phyloP scores from a whole-genome alignment of 2,113 vertebrate species.

The Grantiella picta region DNA sequence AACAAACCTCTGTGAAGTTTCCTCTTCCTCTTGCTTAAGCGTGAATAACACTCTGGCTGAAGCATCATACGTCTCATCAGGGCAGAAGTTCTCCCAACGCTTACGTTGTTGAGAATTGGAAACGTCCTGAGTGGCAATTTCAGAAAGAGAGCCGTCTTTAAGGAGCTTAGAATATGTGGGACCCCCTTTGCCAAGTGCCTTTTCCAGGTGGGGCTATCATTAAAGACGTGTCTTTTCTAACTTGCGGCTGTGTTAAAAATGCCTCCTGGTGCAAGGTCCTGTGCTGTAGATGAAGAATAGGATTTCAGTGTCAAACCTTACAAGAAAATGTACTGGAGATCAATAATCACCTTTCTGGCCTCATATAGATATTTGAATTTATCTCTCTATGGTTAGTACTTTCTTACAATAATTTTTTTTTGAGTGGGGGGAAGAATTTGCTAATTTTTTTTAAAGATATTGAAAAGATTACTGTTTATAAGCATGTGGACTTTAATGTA shows the following conservation, averaged over 20 bases:
- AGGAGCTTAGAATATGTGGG: neutral
- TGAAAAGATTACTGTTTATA: neutral
- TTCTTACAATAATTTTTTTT: neutral
- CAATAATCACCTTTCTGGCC: neutral
- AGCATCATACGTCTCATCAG: neutral
- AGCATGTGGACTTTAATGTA: neutral
- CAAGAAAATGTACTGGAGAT: neutral
- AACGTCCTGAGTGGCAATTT: neutral
- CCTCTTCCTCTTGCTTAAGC: neutral
- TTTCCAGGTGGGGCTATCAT: neutral
- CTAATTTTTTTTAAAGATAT: neutral
- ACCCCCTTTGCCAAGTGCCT: neutral
- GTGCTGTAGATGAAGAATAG: neutral
- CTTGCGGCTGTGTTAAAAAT: neutral
- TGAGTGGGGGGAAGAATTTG: fast-evolving
- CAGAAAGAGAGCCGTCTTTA: neutral
- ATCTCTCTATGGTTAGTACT: neutral
- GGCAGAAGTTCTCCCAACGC: neutral
- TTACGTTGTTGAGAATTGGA: neutral
- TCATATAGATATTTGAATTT: neutral
- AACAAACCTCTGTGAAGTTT: neutral
- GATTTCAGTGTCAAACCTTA: neutral
- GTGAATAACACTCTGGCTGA: neutral
- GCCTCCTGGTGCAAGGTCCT: neutral
- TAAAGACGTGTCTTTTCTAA: neutral